phyloP scores from a whole-genome alignment of 2,113 vertebrate species.

The Rhipidura dahli region DNA sequence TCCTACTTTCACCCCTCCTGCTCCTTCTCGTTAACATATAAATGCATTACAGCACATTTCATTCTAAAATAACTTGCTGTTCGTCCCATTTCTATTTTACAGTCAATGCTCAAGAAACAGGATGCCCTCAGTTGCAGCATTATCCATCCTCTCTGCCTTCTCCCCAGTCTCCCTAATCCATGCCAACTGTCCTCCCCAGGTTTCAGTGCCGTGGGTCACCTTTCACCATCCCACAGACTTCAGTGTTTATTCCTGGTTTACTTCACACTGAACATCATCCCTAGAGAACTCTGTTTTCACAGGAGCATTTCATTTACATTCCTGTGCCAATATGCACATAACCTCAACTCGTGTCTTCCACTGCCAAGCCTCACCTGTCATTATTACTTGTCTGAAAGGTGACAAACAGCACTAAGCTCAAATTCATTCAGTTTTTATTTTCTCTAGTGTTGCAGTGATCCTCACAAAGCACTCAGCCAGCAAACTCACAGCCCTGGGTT shows the following conservation, averaged over 20 bases:
- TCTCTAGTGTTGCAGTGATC: not conserved
- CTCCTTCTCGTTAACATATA: not conserved
- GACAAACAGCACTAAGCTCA: not conserved
- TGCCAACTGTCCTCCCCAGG: not conserved
- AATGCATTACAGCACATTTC: not conserved
- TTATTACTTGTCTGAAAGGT: not conserved
- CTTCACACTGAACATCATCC: not conserved
- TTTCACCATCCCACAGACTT: not conserved
- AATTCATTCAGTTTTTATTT: not conserved
- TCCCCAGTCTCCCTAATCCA: not conserved
- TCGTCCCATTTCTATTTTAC: not conserved
- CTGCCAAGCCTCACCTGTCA: not conserved
- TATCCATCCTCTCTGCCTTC: not conserved
- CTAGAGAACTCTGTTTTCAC: not conserved
- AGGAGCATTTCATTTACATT: not conserved
- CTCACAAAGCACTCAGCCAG: not conserved
- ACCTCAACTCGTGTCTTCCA: not conserved
- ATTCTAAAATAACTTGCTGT: not conserved
- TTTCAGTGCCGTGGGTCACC: not conserved
- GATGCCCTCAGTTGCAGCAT: not conserved
- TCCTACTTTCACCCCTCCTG: not conserved
- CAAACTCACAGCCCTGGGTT: not conserved
- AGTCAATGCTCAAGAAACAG: not conserved
- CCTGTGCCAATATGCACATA: rapidly evolving
- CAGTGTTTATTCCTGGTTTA: not conserved